Evolutionary conservation across 92 coral and sea anemone species (phyloP).

Genomic region (Zoanthus solanderi): DNA sequence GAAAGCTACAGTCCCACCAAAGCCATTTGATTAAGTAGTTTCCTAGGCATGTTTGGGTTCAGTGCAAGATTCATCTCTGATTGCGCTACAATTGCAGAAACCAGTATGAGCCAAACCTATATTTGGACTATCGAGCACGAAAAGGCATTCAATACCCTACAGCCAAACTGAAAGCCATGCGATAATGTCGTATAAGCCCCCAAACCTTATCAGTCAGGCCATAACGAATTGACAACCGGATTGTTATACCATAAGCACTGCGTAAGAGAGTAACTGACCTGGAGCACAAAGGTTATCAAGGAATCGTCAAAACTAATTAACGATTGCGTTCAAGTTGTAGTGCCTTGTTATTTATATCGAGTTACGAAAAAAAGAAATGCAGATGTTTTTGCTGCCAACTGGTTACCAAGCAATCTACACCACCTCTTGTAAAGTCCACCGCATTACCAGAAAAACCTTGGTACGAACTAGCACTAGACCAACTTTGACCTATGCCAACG

Average conservation of each 20-base stretch:
- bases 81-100: no score
- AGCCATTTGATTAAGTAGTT: no score
- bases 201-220: neutral
- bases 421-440: conserved; percentile 57
- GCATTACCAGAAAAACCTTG: conserved; percentile 57
- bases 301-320: conserved; percentile 63
- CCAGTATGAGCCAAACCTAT: no score
- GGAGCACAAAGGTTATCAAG: conserved; percentile 73
- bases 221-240: conserved; percentile 58
- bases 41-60: no score
- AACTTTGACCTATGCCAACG: conserved; percentile 61
- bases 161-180: neutral
- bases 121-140: no score
- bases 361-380: conserved; percentile 33
- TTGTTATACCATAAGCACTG: conserved; percentile 54
- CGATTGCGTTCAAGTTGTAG: conserved; percentile 63
- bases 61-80: no score
- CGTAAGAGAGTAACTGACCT: conserved; percentile 53
- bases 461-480: conserved; percentile 63
- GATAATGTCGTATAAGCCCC: neutral
- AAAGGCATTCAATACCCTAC: no score
- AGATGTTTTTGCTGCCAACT: conserved; percentile 61
- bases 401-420: conserved; percentile 46
- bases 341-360: conserved; percentile 68
- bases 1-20: no score